phyloP scores from a whole-genome alignment of 2,888 invertebrate species.

The Salticus scenicus region DNA sequence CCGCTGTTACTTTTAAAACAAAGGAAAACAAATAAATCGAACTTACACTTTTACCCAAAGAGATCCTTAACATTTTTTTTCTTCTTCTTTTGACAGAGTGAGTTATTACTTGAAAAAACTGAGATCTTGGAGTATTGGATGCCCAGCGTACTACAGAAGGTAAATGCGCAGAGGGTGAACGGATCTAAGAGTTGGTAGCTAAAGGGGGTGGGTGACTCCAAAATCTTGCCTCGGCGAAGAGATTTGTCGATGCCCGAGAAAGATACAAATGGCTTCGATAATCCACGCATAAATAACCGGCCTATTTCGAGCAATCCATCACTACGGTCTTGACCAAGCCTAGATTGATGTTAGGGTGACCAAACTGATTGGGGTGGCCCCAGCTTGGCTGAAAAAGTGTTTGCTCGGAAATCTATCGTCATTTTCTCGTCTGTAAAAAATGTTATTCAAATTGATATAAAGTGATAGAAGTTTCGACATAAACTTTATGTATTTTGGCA shows the following conservation, averaged over 20 bases:
- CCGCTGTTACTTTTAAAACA: background rate
- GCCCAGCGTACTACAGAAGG: background rate
- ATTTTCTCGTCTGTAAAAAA: no score
- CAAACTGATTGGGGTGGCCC: background rate
- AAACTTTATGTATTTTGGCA: no score
- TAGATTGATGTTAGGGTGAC: background rate
- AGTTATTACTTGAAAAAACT: conserved; percentile 1
- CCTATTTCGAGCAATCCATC: conserved; percentile 60
- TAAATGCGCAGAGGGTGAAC: background rate
- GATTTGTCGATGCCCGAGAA: background rate
- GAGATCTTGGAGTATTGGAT: background rate
- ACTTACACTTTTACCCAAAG: background rate
- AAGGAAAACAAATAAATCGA: background rate
- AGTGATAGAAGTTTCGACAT: no score
- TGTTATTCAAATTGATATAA: no score
- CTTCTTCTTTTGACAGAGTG: background rate
- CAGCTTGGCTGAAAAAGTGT: background rate
- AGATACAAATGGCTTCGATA: conserved; percentile 62
- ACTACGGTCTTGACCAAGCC: conserved; percentile 46
- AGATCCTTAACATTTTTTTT: background rate
- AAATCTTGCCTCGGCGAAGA: background rate
- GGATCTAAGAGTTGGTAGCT: conserved; percentile 21
- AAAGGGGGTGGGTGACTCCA: conserved; percentile 39
- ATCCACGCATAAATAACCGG: conserved; percentile 68
- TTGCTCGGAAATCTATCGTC: no score